phyloP scores from a whole-genome alignment of 2,797 vertebrate species.

The Gadopsis marmoratus region DNA sequence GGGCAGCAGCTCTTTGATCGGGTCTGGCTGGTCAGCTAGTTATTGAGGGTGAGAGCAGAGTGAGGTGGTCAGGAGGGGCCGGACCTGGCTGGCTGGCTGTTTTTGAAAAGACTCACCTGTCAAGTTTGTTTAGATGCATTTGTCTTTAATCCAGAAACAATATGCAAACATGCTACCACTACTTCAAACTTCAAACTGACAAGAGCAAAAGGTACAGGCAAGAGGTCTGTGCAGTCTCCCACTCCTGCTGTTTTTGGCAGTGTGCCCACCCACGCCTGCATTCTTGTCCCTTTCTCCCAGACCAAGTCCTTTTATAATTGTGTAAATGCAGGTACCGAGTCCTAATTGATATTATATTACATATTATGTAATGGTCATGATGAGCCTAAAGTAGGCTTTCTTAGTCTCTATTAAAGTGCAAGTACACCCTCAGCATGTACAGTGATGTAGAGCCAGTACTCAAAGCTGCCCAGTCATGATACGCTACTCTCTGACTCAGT shows the following conservation, averaged over 20 bases:
- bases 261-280: constrained; percentile 9
- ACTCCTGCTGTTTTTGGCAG: not conserved
- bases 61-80: constrained; percentile 46
- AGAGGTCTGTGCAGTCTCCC: not conserved
- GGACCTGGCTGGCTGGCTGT: constrained; percentile 2
- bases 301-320: constrained; percentile 3
- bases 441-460: not conserved
- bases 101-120: constrained; percentile 28
- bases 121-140: not conserved
- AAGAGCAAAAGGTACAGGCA: not conserved
- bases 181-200: not conserved
- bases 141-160: constrained; percentile 7
- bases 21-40: constrained; percentile 51
- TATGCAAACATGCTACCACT: constrained; percentile 1
- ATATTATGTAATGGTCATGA: not conserved
- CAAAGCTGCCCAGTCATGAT: not conserved
- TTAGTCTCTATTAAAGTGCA: not conserved
- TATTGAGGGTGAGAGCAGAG: constrained; percentile 30
- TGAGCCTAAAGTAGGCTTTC: not conserved
- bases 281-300: constrained; percentile 13
- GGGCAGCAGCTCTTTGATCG: constrained; percentile 63
- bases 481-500: not conserved
- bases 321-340: not conserved
- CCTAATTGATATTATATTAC: not conserved
- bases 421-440: not conserved